These are phyloP conservation scores for Chiloscyllium plagiosum DNA, from an alignment of 2,113 vertebrate species.

Conservation along the genomic window DNA sequence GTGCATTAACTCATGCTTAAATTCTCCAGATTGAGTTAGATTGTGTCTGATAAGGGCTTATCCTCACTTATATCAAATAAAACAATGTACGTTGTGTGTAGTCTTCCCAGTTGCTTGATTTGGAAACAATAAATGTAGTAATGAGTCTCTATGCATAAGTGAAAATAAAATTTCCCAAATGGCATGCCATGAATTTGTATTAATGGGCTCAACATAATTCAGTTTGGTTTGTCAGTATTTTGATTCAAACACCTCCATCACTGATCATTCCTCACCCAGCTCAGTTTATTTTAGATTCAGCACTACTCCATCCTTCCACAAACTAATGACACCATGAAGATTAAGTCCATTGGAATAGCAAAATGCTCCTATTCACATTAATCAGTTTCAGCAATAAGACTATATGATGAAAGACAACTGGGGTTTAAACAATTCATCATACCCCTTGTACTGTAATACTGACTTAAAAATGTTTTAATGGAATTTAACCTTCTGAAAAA, in stretches of 20 bases:
- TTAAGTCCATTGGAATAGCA: neutral
- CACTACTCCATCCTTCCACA: neutral
- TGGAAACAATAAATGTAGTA: neutral
- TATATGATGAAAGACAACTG: neutral
- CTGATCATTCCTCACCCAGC: neutral
- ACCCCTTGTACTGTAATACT: neutral
- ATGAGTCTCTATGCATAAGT: neutral
- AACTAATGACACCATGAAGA: neutral
- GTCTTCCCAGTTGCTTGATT: neutral
- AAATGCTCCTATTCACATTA: neutral
- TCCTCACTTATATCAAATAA: neutral
- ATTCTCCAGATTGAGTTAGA: neutral
- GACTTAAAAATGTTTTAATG: conserved; percentile 3
- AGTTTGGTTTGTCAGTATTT: neutral
- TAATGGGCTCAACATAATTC: neutral
- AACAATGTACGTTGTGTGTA: neutral
- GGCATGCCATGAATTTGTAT: neutral
- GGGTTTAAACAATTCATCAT: neutral
- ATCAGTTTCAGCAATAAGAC: neutral
- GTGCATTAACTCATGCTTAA: neutral
- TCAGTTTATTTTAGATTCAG: neutral
- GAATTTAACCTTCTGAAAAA: conserved; percentile 30
- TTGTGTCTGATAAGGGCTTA: neutral
- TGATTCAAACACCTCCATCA: neutral
- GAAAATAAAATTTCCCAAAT: neutral